Base-by-base conservation (phyloP, 1,140 invertebrate genomes). In the Triops longicaudatus region DNA sequence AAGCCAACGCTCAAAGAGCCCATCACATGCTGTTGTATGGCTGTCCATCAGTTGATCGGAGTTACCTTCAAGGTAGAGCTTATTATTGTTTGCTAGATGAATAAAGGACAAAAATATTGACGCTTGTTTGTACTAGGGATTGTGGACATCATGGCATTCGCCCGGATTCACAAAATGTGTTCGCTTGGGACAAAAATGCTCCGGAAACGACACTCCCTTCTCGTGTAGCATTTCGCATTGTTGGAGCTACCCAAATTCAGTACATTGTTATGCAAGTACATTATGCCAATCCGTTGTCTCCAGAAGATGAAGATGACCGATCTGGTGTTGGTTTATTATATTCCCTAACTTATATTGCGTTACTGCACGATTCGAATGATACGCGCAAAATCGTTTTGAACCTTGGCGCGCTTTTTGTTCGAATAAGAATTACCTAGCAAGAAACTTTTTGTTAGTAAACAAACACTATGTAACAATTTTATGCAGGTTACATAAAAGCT, bases 121-220 rank as follows among this genome's bases (percentile, higher is more conserved):
- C 7, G 22, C 31, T 73, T 77, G 44, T 73, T 74, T 77, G 6
- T 79, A 71, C 77, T 72, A 85, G 84, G 84, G 81, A 83, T 73
- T 86, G 85, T 81, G 81, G 81, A 17, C 84, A 85, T 80, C 82
- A 83, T 78, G 80, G 79, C 72, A 79, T 85, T 11, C 86, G 85
- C 76, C 76, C 17, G 74, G 79, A 77, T n/a, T 81, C 82, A 22
- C 50, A 71, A 76, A 89, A 90, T 79, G 81, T 90, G 76, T 90
- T 87, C 84, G 89, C 89, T 4, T 90, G 89, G 89, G 89, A 88
- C 14, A 86, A 88, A 81, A 88, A 89, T 84, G 89, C 89, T 6
- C 86, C 87, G n/a, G 81, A 86, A 26, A 85, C 89, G 3, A 78
- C 82, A n/a, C 80, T 90, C 26, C 89, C 89, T 10, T 73, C 79